Evolutionary conservation across 2,797 vertebrate species (phyloP), one percentile per base, ranked within the genome.

Genomic region (Anguilla anguilla): DNA sequence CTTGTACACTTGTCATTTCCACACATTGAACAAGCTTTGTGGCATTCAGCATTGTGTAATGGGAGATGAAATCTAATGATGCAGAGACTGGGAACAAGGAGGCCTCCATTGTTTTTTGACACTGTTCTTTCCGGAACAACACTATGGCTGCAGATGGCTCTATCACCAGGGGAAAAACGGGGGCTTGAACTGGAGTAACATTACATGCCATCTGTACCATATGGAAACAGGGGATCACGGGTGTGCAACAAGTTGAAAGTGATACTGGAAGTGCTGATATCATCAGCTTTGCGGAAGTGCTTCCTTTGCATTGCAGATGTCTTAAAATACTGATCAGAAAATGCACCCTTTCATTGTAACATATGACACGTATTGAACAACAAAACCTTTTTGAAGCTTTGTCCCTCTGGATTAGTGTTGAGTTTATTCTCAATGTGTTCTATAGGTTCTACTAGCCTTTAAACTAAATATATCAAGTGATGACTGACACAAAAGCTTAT

Each of bases 131-230:
- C 85, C 87, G 83, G 83, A 89, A 31, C 67, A 77, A 53, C 86
- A 67, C 35, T 57, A 67, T 86, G 87, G 84, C 69, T 90, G 87
- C 85, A 84, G 87, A 87, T 87, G 83, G 72, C 53, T 69, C 51
- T n/a, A 77, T 86, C 89, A 55, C 79, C 74, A 22, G 87, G 74
- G 89, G 87, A 77, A 85, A 82, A 79, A 88, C 59, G 59, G 88
- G 88, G 79, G 57, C 55, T 49, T 88, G 67, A 86, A 81, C 84
- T 53, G 28, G 25, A 86, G 86, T 79, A 84, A 39, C 74, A 69
- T 39, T 31, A 77, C 28, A 77, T n/a, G 67, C 90, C 91, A 90
- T 92, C 88, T 91, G 89, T 61, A 89, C 84, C 51, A 88, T 86
- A 86, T 85, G 67, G 83, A 86, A n/a, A 11, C 83, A 87, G 72